These are phyloP conservation scores for Drymodes brunneopygia DNA, from an alignment of 2,113 vertebrate species.

Conservation along the genomic window DNA sequence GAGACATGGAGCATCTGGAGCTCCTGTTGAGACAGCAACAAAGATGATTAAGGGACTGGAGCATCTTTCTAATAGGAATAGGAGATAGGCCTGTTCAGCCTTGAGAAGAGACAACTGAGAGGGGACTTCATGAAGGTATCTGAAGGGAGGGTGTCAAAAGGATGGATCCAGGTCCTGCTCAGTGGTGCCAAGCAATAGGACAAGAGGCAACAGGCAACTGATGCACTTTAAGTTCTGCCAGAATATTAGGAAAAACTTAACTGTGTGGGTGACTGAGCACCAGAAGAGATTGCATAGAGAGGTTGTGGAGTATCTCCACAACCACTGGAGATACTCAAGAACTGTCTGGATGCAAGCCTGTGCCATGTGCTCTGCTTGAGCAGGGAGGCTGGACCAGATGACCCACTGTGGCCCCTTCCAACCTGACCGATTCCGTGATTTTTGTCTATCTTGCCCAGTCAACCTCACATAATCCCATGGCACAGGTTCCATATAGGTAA, in stretches of 20 bases:
- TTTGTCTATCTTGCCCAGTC: neutral
- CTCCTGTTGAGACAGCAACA: neutral
- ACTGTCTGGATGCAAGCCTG: neutral
- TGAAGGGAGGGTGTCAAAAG: neutral
- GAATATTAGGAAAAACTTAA: neutral
- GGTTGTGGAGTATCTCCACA: neutral
- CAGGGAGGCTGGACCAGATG: neutral
- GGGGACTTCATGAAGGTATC: neutral
- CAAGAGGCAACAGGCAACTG: neutral
- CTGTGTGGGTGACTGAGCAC: fast-evolving
- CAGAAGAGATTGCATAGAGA: neutral
- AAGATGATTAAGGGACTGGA: neutral
- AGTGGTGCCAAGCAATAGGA: neutral
- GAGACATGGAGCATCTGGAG: neutral
- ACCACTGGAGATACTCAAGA: neutral
- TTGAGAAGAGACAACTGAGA: neutral
- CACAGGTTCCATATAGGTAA: neutral
- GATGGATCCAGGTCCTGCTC: neutral
- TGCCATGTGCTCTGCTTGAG: neutral
- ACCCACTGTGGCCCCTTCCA: neutral
- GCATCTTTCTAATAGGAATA: neutral
- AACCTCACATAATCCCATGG: neutral
- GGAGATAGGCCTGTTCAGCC: neutral
- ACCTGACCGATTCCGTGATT: neutral
- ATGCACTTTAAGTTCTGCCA: neutral